These are phyloP conservation scores for Himalopsyche anomala DNA, from an alignment of 2,888 invertebrate species.

Conservation along the genomic window DNA sequence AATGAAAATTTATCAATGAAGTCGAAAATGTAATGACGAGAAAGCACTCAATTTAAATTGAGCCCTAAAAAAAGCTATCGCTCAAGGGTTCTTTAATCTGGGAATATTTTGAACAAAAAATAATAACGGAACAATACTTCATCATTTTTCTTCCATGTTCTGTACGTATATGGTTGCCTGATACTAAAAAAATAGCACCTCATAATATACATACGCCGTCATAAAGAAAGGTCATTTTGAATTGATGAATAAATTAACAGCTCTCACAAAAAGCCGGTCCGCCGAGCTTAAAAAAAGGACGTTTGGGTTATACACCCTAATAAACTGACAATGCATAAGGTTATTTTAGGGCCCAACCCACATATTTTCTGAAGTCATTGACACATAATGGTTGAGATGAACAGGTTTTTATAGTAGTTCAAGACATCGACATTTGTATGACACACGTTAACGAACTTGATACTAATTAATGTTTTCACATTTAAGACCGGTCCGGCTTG, in stretches of 20 bases:
- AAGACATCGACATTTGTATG: no score
- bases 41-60: conserved; percentile 31
- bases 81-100: conserved; percentile 35
- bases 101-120: conserved; percentile 9
- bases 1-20: conserved; percentile 16
- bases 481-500: no score
- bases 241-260: conserved; percentile 42
- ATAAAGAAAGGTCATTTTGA: conserved; percentile 42
- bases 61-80: background rate
- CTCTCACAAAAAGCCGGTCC: conserved; percentile 41
- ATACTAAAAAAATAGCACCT: conserved; percentile 43
- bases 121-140: conserved; percentile 42
- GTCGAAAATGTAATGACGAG: background rate
- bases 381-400: conserved; percentile 26
- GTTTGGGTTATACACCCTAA: conserved; percentile 42
- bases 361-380: conserved; percentile 26
- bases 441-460: no score
- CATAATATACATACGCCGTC: conserved; percentile 40
- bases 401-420: background rate
- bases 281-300: conserved; percentile 40
- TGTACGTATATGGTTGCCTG: background rate
- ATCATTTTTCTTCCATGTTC: conserved; percentile 39
- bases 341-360: conserved; percentile 36
- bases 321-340: conserved; percentile 42
- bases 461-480: no score